Base-by-base conservation (phyloP, 1,140 invertebrate species). In the Atopsyche davidsoni region DNA sequence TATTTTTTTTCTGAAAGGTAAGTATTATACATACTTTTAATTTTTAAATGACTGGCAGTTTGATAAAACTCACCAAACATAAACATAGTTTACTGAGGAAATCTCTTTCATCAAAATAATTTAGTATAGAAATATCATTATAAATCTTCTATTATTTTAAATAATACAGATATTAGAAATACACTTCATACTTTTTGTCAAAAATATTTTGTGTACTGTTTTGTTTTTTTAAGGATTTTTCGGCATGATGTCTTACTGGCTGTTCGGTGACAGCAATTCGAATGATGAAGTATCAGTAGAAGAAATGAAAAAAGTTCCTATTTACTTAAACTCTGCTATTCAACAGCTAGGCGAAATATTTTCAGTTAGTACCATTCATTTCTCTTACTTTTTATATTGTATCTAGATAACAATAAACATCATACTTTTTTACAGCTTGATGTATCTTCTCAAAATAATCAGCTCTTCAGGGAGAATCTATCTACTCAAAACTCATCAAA, bases 261-360 rank as follows among this genome's bases (percentile, higher is more conserved):
- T 80, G 4, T 72, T 75, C 60, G 68, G 74, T 4, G 69, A 75
- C 32, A 66, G 74, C 47, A 63, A 58, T 44, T 64, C 67, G 10
- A 75, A 69, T 42, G 78, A 82, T 49, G 75, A 79, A 46, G 70
- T 79, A 51, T 66, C 75, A 36, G 65, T 83, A 32, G 77, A 79
- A 42, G 81, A 84, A 51, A 68, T 75, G 34, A 76, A 74, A 59
- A 78, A 78, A 67, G 80, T 81, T 4, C 79, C 81, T 1, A 60
- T 66, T 40, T 82, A 79, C 62, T 65, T 84, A 28, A 75, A 75
- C 38, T 75, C 69, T 25, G 72, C 77, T 23, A 68, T 79, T 13
- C 72, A 78, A 64, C 78, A 80, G 58, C 67, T 84, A 36, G 75
- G 72, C 21, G 72, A 78, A 51, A 80, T 81, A 62, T 83, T 83